Base-by-base conservation (phyloP, 2,113 vertebrate species). In the Anas platyrhynchos region DNA sequence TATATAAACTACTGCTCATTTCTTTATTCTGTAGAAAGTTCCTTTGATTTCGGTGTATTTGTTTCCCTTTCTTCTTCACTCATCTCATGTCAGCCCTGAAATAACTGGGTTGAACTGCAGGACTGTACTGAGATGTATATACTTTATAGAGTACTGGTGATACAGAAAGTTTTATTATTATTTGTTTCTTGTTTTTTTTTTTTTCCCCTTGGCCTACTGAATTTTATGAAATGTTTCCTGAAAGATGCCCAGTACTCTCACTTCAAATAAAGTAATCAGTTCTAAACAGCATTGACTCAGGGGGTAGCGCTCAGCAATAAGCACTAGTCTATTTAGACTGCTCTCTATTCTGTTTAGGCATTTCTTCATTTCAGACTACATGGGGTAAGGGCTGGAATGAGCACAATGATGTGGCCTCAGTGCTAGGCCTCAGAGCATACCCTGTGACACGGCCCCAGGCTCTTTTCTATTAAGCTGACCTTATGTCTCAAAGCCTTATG, bases 391-490 rank as follows among this genome's bases (percentile, higher is more conserved):
- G 93, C 91, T 73, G 68, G 27, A 93, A 61, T 1, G 0, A 94
- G 93, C 65, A 96, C 94, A 95, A 83, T 87, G 91, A 81, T 74
- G 84, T 91, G 85, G 86, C 86, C 91, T 93, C 52, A 2, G 86
- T 91, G 91, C 94, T 65, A 96, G 83, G 94, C 92, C 94, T 87
- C 44, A 95, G 94, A 97, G 91, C 87, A 58, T 74, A 97, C 94
- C 93, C 95, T 73, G 88, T 95, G 95, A 98, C 96, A 59, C 78
- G 80, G 91, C 95, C 96, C 91, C 32, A 56, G 96, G 97, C 94
- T 91, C 91, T 97, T 95, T 97, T 97, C 97, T 97, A 96, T 96
- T 95, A 56, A 94, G 65, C 85, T 97, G 97, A 97, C 96, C 96
- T 95, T 89, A 95, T 88, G 91, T 89, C 95, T 98, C 71, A 68